Conservation (phyloP, 2,113 vertebrate genomes). For the Smithornis capensis region DNA sequence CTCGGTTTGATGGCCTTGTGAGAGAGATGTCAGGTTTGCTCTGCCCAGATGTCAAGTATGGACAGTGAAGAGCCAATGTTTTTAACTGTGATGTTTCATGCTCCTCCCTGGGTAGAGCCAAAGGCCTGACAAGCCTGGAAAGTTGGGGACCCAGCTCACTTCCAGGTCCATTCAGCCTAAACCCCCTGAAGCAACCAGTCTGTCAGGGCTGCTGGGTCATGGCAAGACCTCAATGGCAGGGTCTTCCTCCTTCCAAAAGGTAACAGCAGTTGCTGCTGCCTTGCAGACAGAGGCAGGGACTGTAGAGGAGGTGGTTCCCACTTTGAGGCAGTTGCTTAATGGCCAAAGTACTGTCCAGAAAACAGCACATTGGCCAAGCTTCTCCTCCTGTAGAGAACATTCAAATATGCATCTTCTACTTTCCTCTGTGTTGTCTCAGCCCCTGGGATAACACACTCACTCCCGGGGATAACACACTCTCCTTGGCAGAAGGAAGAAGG, state of each 20-base stretch:
- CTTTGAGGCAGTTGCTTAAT: neutral
- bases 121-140: neutral
- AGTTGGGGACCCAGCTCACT: neutral
- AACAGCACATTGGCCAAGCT: rapidly evolving
- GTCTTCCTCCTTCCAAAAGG: neutral
- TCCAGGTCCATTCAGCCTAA: neutral
- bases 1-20: neutral
- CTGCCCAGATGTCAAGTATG: neutral
- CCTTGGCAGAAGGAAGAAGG: neutral
- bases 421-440: neutral
- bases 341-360: neutral
- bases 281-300: neutral
- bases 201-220: neutral
- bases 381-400: neutral
- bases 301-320: neutral
- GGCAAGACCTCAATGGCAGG: neutral
- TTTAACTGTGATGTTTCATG: neutral
- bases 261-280: rapidly evolving
- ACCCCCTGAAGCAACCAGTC: neutral
- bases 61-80: neutral
- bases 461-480: neutral
- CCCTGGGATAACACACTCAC: neutral
- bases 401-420: neutral
- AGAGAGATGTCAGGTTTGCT: neutral
- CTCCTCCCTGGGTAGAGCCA: neutral